Conservation (phyloP, 2,888 invertebrate genomes). For the Neuroscelio doddi region DNA sequence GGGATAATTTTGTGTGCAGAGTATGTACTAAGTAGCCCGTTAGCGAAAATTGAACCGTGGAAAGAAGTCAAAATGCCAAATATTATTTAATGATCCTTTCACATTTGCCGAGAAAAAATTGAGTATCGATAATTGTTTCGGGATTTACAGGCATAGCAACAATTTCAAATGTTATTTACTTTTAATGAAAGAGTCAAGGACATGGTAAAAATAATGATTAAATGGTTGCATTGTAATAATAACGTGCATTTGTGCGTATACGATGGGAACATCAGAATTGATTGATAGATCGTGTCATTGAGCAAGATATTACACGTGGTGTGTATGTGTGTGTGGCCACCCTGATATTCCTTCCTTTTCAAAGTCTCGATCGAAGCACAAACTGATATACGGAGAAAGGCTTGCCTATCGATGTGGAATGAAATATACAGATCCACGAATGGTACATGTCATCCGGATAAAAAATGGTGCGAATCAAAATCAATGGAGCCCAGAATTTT, state of each 20-base stretch:
- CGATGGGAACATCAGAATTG: constrained; percentile 37
- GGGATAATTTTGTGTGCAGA: constrained; percentile 9
- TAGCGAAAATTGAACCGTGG: constrained; percentile 8
- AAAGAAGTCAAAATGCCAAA: constrained; percentile 2
- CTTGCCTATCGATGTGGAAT: constrained; percentile 18
- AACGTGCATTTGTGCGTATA: constrained; percentile 8
- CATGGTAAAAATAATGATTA: too few species aligned
- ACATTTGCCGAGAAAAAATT: constrained; percentile 10
- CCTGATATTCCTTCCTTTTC: constrained; percentile 19
- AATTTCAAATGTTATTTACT: too few species aligned
- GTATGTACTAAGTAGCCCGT: constrained; percentile 5
- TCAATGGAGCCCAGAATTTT: neutral
- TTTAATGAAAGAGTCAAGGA: too few species aligned
- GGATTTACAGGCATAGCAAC: too few species aligned
- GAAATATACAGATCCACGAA: constrained; percentile 10
- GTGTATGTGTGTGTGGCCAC: constrained; percentile 31
- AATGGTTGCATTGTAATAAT: too few species aligned
- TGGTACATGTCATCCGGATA: constrained; percentile 9
- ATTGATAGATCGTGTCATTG: constrained; percentile 53
- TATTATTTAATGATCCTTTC: constrained; percentile 14
- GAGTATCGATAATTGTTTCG: too few species aligned
- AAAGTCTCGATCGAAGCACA: constrained; percentile 16
- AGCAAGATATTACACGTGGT: constrained; percentile 22
- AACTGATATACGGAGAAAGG: constrained; percentile 16
- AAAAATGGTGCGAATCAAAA: constrained; percentile 12